phyloP scores from a whole-genome alignment of 2,113 vertebrate genomes.

The Xenopus tropicalis region DNA sequence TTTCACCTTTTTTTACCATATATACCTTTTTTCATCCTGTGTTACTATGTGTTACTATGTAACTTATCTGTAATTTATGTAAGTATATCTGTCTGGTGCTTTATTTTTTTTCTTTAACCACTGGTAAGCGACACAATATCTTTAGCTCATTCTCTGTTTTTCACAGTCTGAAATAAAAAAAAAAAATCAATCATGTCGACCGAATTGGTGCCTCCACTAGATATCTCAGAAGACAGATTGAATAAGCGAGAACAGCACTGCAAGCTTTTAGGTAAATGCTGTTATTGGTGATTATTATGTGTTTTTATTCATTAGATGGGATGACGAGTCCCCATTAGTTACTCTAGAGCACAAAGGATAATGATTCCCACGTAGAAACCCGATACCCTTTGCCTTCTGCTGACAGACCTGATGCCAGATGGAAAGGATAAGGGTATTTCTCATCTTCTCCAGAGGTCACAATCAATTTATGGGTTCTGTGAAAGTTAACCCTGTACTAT shows the following conservation, averaged over 20 bases:
- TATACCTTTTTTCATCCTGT: no score
- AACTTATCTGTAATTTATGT: no score
- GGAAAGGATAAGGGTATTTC: conserved; percentile 52
- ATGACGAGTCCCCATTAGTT: conserved; percentile 26
- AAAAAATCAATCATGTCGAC: conserved; percentile 71
- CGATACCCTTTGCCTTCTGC: conserved; percentile 56
- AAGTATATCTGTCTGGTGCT: no score
- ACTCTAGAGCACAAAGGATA: conserved; percentile 34
- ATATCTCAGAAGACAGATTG: conserved; percentile 72
- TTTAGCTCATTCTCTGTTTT: neutral
- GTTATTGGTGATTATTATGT: conserved; percentile 42
- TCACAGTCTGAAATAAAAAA: neutral
- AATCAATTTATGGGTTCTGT: conserved; percentile 38
- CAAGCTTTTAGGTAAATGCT: conserved; percentile 65
- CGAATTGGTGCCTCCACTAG: conserved; percentile 70
- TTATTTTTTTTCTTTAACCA: no score
- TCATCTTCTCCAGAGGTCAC: conserved; percentile 41
- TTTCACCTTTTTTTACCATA: no score
- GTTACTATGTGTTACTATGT: no score
- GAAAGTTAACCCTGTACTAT: neutral
- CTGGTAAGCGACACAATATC: no score
- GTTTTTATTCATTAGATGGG: conserved; percentile 39
- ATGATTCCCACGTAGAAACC: conserved; percentile 52
- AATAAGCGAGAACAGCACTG: conserved; percentile 66
- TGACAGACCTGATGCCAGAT: conserved; percentile 58